Evolutionary conservation across 2,113 vertebrate species (phyloP).

Genomic region (Nannospalax galili): DNA sequence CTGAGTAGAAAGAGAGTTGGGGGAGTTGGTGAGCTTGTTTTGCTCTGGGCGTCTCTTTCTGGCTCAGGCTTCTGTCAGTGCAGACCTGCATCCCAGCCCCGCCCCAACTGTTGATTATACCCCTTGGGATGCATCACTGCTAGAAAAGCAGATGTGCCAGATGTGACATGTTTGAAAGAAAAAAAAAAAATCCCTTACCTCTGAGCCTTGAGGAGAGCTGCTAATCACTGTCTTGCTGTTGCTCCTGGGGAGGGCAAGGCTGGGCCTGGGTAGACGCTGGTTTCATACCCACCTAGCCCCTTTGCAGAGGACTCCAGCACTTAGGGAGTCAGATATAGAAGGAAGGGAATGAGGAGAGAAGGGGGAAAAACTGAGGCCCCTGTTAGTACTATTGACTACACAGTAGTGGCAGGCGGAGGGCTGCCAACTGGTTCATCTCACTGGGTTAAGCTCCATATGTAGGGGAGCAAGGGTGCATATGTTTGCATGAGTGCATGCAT

Average conservation of each 20-base stretch:
- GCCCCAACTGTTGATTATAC: slow-evolving; percentile 87
- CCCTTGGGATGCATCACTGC: slow-evolving; percentile 85
- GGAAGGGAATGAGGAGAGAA: background rate
- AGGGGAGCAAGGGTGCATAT: background rate
- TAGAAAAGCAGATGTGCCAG: slow-evolving; percentile 88
- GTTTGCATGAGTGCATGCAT: background rate
- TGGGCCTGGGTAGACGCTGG: slow-evolving; percentile 35
- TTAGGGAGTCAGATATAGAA: slow-evolving; percentile 1
- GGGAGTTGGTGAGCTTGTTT: slow-evolving; percentile 64
- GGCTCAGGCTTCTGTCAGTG: slow-evolving; percentile 84
- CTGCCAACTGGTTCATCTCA: slow-evolving; percentile 24
- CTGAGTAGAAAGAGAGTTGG: slow-evolving; percentile 33
- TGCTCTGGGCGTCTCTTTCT: slow-evolving; percentile 78
- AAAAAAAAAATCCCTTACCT: slow-evolving; percentile 68
- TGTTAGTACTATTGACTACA: background rate
- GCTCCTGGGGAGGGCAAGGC: slow-evolving; percentile 50
- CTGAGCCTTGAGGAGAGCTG: slow-evolving; percentile 71
- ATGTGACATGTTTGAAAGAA: slow-evolving; percentile 83
- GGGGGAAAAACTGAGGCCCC: slow-evolving; percentile 13
- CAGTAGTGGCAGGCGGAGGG: background rate
- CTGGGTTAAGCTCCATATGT: background rate
- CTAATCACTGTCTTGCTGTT: slow-evolving; percentile 68
- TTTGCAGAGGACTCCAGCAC: slow-evolving; percentile 10
- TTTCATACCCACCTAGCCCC: slow-evolving; percentile 3
- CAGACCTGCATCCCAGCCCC: slow-evolving; percentile 84